Conservation (phyloP, 2,888 invertebrate genomes). For the Agrotis segetum region DNA sequence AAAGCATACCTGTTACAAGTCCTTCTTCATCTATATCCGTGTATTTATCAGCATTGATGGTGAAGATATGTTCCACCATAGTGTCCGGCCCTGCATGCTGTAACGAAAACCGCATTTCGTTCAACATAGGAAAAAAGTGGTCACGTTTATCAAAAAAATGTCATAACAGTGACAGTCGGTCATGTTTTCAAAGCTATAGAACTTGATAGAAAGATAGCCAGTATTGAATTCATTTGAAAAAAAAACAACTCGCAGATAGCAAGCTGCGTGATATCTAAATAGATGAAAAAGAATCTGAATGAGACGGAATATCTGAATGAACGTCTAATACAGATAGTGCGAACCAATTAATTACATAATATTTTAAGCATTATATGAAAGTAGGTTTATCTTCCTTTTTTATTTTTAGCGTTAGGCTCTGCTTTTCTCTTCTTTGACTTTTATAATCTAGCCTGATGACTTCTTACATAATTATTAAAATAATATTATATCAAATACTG, state of each 20-base stretch:
- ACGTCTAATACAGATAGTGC: constrained; percentile 2
- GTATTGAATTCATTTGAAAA: constrained; percentile 25
- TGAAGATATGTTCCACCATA: constrained; percentile 93
- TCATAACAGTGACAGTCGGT: constrained; percentile 19
- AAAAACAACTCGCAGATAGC: constrained; percentile 9
- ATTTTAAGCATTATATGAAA: not conserved
- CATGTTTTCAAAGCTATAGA: constrained; percentile 31
- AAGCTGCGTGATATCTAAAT: constrained; percentile 23
- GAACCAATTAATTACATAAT: not conserved
- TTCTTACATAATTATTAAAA: too few relatives aligned
- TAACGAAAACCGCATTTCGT: constrained; percentile 54
- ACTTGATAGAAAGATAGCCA: constrained; percentile 30
- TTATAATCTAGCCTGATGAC: too few relatives aligned
- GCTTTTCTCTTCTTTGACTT: too few relatives aligned
- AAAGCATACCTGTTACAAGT: constrained; percentile 92
- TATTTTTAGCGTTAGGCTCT: too few relatives aligned
- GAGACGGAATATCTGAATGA: too few relatives aligned
- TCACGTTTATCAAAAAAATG: constrained; percentile 33
- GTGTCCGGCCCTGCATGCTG: constrained; percentile 92
- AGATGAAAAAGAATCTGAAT: constrained; percentile 5
- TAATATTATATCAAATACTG: too few relatives aligned
- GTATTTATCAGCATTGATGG: constrained; percentile 94
- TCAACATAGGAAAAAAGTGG: constrained; percentile 32
- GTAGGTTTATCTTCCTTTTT: too few relatives aligned
- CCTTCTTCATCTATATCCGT: constrained; percentile 93